Conservation (phyloP, 1,140 invertebrate genomes). For the Drosophila ogumai region DNA sequence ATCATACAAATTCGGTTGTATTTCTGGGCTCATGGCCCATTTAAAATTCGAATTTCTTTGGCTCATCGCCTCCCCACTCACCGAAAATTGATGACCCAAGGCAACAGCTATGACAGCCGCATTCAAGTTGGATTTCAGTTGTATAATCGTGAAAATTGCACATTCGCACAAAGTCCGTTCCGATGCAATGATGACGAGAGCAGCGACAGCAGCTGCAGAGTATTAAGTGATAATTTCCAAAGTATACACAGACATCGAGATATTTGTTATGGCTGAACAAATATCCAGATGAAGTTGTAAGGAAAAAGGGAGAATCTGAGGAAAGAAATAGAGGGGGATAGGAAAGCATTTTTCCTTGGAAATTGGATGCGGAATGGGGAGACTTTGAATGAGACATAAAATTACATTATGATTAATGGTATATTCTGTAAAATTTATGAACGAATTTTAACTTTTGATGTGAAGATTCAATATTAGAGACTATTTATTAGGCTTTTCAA, state of each 20-base stretch:
- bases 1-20: constrained; percentile 43
- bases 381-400: not conserved
- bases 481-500: no score
- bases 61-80: not conserved
- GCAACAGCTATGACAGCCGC: constrained; percentile 19
- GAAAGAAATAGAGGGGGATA: not conserved
- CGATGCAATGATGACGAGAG: constrained; percentile 32
- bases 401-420: constrained; percentile 13
- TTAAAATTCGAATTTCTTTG: constrained; percentile 59
- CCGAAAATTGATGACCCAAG: constrained; percentile 38
- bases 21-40: constrained; percentile 39
- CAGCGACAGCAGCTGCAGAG: constrained; percentile 38
- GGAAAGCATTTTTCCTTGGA: not conserved
- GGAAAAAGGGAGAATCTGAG: not conserved
- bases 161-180: constrained; percentile 3
- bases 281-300: constrained; percentile 23
- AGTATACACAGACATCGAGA: constrained; percentile 27
- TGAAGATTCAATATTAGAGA: no score
- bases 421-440: constrained; percentile 1
- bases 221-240: constrained; percentile 64
- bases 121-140: constrained; percentile 17
- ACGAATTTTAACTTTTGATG: constrained; percentile 1
- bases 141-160: constrained; percentile 26
- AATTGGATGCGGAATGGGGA: not conserved
- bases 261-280: constrained; percentile 26